phyloP scores from a whole-genome alignment of 2,797 vertebrate species.

The Peromyscus aztecus region DNA sequence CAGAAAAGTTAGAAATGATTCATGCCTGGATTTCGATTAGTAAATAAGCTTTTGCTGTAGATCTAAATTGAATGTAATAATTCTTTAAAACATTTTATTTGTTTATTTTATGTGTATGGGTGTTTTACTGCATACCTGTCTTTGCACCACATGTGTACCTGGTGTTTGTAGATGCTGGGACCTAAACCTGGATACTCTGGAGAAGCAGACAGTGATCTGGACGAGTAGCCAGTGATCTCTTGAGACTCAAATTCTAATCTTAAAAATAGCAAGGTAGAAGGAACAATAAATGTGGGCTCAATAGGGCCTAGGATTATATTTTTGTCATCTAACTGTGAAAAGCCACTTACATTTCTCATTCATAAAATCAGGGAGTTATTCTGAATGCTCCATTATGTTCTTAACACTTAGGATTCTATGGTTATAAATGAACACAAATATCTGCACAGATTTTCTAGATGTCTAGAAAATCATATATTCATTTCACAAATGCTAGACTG shows the following conservation, averaged over 20 bases:
- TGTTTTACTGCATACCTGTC: not conserved
- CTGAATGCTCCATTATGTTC: constrained; percentile 15
- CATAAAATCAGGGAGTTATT: constrained; percentile 56
- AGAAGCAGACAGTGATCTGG: not conserved
- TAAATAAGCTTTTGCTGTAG: constrained; percentile 46
- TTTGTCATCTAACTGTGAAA: constrained; percentile 25
- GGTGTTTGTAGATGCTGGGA: not conserved
- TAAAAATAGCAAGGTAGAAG: not conserved
- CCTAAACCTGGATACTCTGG: not conserved
- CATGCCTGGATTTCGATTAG: not conserved
- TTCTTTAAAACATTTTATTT: not conserved
- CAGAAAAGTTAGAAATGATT: constrained; percentile 6
- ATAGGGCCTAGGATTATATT: constrained; percentile 24
- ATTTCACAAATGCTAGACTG: constrained; percentile 35
- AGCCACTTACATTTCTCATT: not conserved
- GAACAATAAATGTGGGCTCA: not conserved
- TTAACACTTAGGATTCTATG: not conserved
- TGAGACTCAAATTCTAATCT: not conserved
- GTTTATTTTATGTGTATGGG: not conserved
- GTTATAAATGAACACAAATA: constrained; percentile 35
- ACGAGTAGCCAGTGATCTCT: not conserved
- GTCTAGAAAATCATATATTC: constrained; percentile 23
- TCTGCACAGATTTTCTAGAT: constrained; percentile 19
- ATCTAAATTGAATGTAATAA: constrained; percentile 46
- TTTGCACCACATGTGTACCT: not conserved